phyloP scores from a whole-genome alignment of 2,797 vertebrate species.

The Bovichtus diacanthus region DNA sequence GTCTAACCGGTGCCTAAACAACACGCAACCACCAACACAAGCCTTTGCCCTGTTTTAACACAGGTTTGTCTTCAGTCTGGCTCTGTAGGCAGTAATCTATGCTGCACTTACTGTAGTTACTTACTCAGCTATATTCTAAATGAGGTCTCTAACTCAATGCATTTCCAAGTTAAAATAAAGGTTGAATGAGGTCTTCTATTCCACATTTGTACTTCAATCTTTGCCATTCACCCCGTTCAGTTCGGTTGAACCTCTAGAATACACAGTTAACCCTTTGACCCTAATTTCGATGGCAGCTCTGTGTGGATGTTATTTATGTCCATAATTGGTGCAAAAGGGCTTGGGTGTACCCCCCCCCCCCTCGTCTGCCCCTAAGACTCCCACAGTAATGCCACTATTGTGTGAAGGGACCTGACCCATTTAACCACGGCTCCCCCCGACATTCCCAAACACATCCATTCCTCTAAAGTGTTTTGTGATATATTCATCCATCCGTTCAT shows the following conservation, averaged over 20 bases:
- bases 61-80: background rate
- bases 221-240: conserved; percentile 20
- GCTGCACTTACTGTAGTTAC: conserved; percentile 17
- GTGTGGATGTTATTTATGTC: conserved; percentile 81
- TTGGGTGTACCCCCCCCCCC: conserved; percentile 50
- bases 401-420: conserved; percentile 82
- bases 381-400: conserved; percentile 76
- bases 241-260: conserved; percentile 59
- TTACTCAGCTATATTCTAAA: too few relatives aligned
- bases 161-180: too few relatives aligned
- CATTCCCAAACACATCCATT: conserved; percentile 76
- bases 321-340: conserved; percentile 73
- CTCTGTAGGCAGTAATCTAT: background rate
- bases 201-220: conserved; percentile 17
- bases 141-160: too few relatives aligned
- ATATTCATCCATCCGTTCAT: conserved; percentile 74
- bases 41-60: background rate
- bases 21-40: background rate
- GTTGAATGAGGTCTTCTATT: conserved; percentile 6
- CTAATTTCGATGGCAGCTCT: conserved; percentile 73
- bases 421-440: conserved; percentile 70
- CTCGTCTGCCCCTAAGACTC: conserved; percentile 67
- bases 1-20: background rate
- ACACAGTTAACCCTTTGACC: conserved; percentile 79
- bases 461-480: conserved; percentile 74